phyloP scores from a whole-genome alignment of 1,140 invertebrate species.

The Drosophila hydei region DNA sequence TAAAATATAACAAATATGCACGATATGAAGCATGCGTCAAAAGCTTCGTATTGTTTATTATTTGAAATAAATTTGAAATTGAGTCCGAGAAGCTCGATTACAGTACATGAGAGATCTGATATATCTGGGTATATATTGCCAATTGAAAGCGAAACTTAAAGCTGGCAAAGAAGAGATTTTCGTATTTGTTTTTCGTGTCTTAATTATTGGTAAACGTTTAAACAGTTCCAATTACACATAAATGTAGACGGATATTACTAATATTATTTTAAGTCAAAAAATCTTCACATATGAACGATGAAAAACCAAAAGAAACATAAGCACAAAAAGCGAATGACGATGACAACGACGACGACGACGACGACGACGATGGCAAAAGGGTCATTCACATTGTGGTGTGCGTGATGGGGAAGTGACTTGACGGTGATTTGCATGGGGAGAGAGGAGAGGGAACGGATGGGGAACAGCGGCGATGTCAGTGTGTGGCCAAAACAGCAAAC shows the following conservation, averaged over 20 bases:
- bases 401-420: constrained; percentile 22
- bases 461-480: not conserved
- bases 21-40: too few species aligned
- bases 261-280: constrained; percentile 8
- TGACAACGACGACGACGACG: constrained; percentile 23
- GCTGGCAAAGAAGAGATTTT: not conserved
- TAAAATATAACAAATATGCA: too few species aligned
- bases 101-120: not conserved
- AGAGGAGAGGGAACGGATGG: not conserved
- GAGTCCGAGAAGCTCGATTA: not conserved
- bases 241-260: constrained; percentile 6
- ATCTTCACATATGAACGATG: constrained; percentile 20
- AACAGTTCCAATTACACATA: constrained; percentile 22
- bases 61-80: not conserved
- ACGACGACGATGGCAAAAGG: constrained; percentile 53
- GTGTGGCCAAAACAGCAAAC: constrained; percentile 25
- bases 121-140: not conserved
- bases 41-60: not conserved
- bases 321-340: constrained; percentile 31
- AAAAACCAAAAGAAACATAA: constrained; percentile 12
- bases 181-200: too few species aligned
- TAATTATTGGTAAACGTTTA: too few species aligned
- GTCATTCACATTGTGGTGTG: constrained; percentile 68
- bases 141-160: not conserved
- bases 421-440: not conserved